phyloP scores from a whole-genome alignment of 2,797 vertebrate species.

The Bryconaethiops microstoma region DNA sequence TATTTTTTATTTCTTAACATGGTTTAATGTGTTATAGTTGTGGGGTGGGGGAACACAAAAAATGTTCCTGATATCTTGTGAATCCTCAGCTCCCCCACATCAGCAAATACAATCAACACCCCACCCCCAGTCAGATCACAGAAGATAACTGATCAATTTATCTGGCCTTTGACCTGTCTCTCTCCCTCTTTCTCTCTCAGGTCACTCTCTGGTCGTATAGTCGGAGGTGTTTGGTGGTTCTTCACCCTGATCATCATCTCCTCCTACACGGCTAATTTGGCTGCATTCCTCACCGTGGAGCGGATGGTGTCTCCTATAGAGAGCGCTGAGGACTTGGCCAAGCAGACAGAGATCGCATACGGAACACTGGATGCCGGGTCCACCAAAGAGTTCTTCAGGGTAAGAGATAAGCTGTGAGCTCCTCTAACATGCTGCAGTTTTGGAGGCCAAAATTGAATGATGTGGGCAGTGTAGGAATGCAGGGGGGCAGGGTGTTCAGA shows the following conservation, averaged over 20 bases:
- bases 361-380: conserved; percentile 96
- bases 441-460: no score
- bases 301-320: conserved; percentile 94
- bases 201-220: conserved; percentile 97
- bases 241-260: conserved; percentile 99
- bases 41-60: no score
- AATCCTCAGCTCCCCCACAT: no score
- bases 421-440: no score
- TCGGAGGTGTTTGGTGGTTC: conserved; percentile 99
- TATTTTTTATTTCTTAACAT: no score
- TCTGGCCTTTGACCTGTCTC: background rate
- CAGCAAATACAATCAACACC: no score
- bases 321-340: conserved; percentile 93
- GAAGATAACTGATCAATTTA: no score
- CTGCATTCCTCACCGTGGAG: conserved; percentile 98
- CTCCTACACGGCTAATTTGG: conserved; percentile 97
- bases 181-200: conserved; percentile 69
- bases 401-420: conserved; percentile 55
- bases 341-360: conserved; percentile 98
- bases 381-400: conserved; percentile 98
- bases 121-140: no score
- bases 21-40: no score
- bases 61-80: no score
- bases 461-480: no score
- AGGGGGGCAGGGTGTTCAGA: no score